Percentiles rank a stretch among this genome's conserved stretches.
Evolutionary conservation across 2,888 invertebrate species (phyloP).

Genomic region (Diarsia brunnea): DNA sequence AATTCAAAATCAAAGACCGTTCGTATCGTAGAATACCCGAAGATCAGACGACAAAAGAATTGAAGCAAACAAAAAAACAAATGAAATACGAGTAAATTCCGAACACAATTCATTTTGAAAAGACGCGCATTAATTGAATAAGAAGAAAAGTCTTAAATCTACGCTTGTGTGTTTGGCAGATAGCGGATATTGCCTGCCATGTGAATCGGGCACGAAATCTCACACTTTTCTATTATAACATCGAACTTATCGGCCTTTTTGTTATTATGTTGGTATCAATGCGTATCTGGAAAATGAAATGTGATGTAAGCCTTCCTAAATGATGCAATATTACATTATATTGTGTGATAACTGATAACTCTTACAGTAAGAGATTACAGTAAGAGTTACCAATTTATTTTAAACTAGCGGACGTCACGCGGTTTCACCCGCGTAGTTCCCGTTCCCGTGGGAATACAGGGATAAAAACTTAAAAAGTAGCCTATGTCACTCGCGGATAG

Average conservation of each 20-base stretch:
- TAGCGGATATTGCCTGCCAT: conserved; percentile 61
- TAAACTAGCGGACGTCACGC: no score
- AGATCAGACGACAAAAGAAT: conserved; percentile 45
- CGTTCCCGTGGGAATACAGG: no score
- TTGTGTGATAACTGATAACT: background rate
- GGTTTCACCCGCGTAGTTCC: no score
- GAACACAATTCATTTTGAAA: conserved; percentile 37
- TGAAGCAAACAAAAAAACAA: conserved; percentile 24
- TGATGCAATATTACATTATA: conserved; percentile 9
- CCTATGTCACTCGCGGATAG: no score
- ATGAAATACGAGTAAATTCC: conserved; percentile 29
- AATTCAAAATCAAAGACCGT: conserved; percentile 7
- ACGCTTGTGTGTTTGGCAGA: conserved; percentile 49
- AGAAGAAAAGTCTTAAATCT: conserved; percentile 53
- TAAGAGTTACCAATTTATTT: no score
- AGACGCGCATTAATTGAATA: conserved; percentile 65
- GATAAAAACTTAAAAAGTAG: no score
- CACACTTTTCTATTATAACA: conserved; percentile 37
- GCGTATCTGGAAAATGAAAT: conserved; percentile 19
- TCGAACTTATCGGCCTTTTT: conserved; percentile 11
- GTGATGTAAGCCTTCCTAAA: background rate
- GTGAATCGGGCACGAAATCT: conserved; percentile 38
- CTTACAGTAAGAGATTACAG: no score
- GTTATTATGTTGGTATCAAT: background rate
- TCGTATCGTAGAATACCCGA: background rate